Conservation (phyloP, 2,113 vertebrate genomes). For the Osmerus mordax region DNA sequence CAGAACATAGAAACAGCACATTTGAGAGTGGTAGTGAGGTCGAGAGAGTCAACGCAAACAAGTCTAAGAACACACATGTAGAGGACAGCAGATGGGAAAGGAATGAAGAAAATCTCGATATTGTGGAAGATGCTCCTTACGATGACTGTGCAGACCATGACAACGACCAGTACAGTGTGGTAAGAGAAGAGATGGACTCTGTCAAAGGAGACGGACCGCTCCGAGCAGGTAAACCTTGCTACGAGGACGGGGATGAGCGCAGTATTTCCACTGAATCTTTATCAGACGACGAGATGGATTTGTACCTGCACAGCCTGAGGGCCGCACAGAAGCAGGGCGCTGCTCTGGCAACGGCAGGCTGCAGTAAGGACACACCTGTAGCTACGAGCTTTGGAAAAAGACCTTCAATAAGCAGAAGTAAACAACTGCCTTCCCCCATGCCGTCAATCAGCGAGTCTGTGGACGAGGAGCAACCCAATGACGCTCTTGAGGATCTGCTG, state of each 20-base stretch:
- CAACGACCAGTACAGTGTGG: background rate
- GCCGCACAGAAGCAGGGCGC: constrained; percentile 36
- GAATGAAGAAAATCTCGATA: background rate
- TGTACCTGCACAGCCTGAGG: constrained; percentile 67
- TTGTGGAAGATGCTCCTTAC: background rate
- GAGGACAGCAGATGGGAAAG: background rate
- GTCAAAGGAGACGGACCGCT: background rate
- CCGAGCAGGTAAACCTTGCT: constrained; percentile 18
- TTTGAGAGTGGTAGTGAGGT: background rate
- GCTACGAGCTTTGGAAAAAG: constrained; percentile 34
- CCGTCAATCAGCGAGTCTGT: constrained; percentile 64
- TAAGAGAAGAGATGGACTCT: background rate
- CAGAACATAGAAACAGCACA: background rate
- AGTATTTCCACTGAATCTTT: constrained; percentile 54
- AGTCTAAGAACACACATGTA: background rate
- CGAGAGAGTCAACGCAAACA: too few species aligned
- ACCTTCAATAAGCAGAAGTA: constrained; percentile 39
- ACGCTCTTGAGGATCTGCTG: constrained; percentile 22
- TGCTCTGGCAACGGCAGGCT: constrained; percentile 13
- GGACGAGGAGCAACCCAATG: constrained; percentile 57
- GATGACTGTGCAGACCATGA: background rate
- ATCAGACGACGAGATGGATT: constrained; percentile 70
- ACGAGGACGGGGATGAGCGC: constrained; percentile 14
- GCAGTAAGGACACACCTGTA: constrained; percentile 8
- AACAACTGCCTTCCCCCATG: constrained; percentile 47